Evolutionary conservation across 2,888 invertebrate species (phyloP), one percentile per base, ranked within the genome.

Genomic region (Pteria penguin): DNA sequence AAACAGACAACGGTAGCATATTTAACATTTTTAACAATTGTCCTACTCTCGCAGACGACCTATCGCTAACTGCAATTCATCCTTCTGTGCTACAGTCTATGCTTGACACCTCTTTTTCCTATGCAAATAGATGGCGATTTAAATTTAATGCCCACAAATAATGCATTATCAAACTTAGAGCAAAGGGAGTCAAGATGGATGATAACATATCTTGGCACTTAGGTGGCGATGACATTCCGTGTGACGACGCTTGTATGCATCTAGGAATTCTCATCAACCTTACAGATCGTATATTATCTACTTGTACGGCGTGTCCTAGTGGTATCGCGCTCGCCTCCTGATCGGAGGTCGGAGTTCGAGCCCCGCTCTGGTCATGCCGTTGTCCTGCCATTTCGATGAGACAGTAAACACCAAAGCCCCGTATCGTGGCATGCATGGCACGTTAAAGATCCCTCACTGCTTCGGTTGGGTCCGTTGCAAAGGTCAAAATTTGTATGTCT

Each of bases 231-330:
- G n/a, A 4, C 14, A 60, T 70, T n/a, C 45, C 26, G 8, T 29
- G 22, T n/a, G 14, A 36, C 5, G 29, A 61, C 60, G 27, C 8
- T 4, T 55, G 36, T 24, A 69, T 36, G 18, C 69, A 69, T 54
- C 36, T 69, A 4, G 69, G 69, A 36, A 60, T 69, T 60, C 11
- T 36, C 14, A 36, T 70, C n/a, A 33, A 26, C n/a, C 24, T 4
- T 11, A 33, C 14, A 5, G n/a, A 24, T 8, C 57, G 33, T 58
- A 69, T 36, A 8, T 8, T 4, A 26, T 31, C 22, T 5, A 14
- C 33, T 2, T 33, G 31, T 69, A 57, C 33, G n/a, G 58, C 57
- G 33, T 57, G 55, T n/a, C n/a, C n/a, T n/a, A n/a, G n/a, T n/a
- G n/a, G n/a, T n/a, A n/a, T n/a, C n/a, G n/a, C n/a, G n/a, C n/a